Percentiles rank a stretch among this genome's conserved stretches.
Evolutionary conservation across 2,797 vertebrate genomes (phyloP).

Genomic region (Phoxinus dragarum): DNA sequence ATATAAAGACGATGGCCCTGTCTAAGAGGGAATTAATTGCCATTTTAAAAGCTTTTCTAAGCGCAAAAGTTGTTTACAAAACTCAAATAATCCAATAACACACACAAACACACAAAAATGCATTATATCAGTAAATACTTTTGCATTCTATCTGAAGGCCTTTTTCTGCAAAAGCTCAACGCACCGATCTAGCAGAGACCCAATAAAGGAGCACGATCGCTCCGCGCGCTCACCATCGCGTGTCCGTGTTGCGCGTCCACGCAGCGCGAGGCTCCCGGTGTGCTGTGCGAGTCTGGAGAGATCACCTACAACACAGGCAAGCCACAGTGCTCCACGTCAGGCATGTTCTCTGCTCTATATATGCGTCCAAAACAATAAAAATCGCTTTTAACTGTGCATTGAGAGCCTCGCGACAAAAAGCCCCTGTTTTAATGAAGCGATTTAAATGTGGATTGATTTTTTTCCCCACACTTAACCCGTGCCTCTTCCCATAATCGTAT

Average conservation of each 20-base stretch:
- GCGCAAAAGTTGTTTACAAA: background rate
- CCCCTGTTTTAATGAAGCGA: conserved; percentile 92
- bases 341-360: conserved; percentile 77
- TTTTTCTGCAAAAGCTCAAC: conserved; percentile 12
- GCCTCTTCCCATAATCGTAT: conserved; percentile 89
- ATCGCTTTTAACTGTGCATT: conserved; percentile 86
- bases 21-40: background rate
- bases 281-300: conserved; percentile 74
- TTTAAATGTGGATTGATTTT: conserved; percentile 96
- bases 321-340: conserved; percentile 63
- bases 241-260: conserved; percentile 82
- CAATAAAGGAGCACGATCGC: background rate
- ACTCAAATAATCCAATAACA: background rate
- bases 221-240: conserved; percentile 85
- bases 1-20: background rate
- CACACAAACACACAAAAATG: background rate
- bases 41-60: background rate
- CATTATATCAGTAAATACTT: background rate
- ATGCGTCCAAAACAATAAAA: conserved; percentile 88
- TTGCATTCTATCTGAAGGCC: background rate
- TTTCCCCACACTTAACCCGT: conserved; percentile 85
- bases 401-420: conserved; percentile 90
- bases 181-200: background rate
- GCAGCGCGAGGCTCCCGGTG: conserved; percentile 83
- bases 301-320: conserved; percentile 82